Conservation (phyloP, 2,797 vertebrate species). For the Tachyglossus aculeatus region DNA sequence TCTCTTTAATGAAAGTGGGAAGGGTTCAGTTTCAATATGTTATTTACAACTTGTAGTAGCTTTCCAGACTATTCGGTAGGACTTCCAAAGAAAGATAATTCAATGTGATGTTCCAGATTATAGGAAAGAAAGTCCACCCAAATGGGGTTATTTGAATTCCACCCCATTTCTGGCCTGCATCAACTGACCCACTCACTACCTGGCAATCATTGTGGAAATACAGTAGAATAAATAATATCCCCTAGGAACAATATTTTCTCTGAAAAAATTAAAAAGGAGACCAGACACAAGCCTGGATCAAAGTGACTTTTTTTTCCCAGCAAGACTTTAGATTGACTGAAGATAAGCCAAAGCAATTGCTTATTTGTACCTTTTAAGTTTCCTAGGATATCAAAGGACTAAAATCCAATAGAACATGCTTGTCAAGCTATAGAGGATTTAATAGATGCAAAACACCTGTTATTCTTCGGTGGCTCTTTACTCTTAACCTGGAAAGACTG, state of each 20-base stretch:
- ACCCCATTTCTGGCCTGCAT: not conserved
- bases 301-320: not conserved
- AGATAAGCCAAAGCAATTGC: no score
- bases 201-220: not conserved
- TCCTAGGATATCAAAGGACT: no score
- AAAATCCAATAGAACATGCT: no score
- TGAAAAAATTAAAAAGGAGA: not conserved
- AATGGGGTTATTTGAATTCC: not conserved
- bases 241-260: slow-evolving; percentile 4
- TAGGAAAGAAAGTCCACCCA: not conserved
- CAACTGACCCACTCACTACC: slow-evolving; percentile 42
- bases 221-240: not conserved
- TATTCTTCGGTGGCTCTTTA: no score
- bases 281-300: not conserved
- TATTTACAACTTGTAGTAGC: not conserved
- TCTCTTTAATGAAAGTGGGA: not conserved
- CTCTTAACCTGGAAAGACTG: no score
- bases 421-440: no score
- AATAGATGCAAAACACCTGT: no score
- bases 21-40: not conserved
- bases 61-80: not conserved
- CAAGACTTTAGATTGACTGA: not conserved
- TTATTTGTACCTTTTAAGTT: no score
- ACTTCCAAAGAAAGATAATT: not conserved
- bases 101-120: not conserved